Evolutionary conservation across 2,797 vertebrate genomes (phyloP), one percentile per base, ranked within the genome.

Genomic region (Triplophysa bombifrons): DNA sequence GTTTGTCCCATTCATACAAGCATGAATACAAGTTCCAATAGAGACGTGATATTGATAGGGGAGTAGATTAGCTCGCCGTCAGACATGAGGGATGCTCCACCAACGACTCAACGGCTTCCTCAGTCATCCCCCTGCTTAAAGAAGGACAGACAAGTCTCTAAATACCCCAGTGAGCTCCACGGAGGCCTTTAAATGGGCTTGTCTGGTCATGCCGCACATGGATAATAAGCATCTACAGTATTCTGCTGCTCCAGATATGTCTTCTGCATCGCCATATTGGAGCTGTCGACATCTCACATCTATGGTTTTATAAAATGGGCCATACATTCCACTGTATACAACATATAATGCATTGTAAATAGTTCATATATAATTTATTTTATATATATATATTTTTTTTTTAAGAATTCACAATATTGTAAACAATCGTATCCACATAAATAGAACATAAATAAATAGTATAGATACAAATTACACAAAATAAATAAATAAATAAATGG

Each of bases 101-200:
- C 72, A 74, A 55, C 70, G 76, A 76, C 76, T 67, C 80, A 80
- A 78, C 76, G 79, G 74, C 74, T 85, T 75, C 76, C 78, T 82
- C 68, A 74, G 82, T 74, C 79, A 72, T 58, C 81, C 79, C 60
- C 25, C 44, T 44, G 63, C 75, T 83, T 81, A 65, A 83, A 74
- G 80, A 81, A 71, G 30, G 22, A 25, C 22, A 17, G 50, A 80
- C 10, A 65, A 63, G 68, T 48, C 65, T 80, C 64, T 44, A 50
- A 76, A 63, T 20, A 65, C 70, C 44, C 72, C 60, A 75, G 66
- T 64, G 68, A 74, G 61, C 50, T 27, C 41, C 16, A 30, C 41
- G 46, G 76, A 55, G 71, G 56, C 56, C 30, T 79, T 48, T 75
- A 63, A 79, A 65, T 80, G 74, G 27, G 25, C 77, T 80, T 38